Base-by-base conservation (phyloP, 2,888 invertebrate genomes). In the Scaptomyza polygonia region DNA sequence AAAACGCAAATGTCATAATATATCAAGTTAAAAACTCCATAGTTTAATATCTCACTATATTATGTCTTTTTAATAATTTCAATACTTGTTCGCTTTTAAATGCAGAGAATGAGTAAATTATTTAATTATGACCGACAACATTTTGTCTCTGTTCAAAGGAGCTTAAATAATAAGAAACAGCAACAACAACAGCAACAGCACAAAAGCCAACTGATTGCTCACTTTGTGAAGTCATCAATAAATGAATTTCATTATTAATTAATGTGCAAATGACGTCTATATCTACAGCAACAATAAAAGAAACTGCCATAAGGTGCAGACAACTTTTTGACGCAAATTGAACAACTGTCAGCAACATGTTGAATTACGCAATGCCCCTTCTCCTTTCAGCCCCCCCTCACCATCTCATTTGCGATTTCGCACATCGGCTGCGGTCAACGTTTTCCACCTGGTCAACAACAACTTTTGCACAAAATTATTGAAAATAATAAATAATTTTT, bases 311-410 rank as follows among this genome's bases (percentile, higher is more conserved):
- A 70, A 64, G 59, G 51, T 14, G 8, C 55, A 29, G 58, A 45
- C 25, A 56, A 66, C 54, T 71, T 75, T 72, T 51, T 67, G 65
- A 61, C 68, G 56, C 67, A 72, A 80, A 77, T 72, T 66, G 72
- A 76, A 67, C 82, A 79, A 82, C 83, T 85, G 83, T 85, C 83
- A 73, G 81, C 83, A 85, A 80, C 83, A 85, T 77, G 80, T 84
- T 78, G 80, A 39, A 59, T 58, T 3, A 18, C 18, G 7, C 36
- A 6, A 54, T 14, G 55, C 21, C 21, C 27, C 40, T 9, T 16
- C 39, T 5, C 8, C 9, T 4, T 14, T 7, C 14, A n/a, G n/a
- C n/a, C n/a, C n/a, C n/a, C n/a, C n/a, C n/a, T 2, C 21, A 25
- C 14, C 11, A 34, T 29, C 18, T 6, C 36, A 18, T 34, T 25